Conservation (phyloP, 1,140 invertebrate genomes). For the Stegodyphus mimosarum region DNA sequence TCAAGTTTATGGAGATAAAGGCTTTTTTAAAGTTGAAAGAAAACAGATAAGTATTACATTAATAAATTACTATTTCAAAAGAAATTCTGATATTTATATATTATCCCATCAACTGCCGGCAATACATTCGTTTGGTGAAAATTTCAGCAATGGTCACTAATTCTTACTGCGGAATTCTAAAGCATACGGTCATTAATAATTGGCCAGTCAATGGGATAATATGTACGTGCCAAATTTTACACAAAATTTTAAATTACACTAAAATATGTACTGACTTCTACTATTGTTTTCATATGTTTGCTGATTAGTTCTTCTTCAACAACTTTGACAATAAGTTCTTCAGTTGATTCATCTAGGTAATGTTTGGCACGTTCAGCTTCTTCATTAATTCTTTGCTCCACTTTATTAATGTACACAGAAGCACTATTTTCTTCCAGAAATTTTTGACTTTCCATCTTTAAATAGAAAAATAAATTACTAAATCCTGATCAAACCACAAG, state of each 20-base stretch:
- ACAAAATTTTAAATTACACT: neutral
- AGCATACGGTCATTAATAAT: too few species aligned
- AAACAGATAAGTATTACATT: too few species aligned
- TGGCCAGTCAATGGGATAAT: too few species aligned
- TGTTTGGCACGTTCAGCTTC: constrained; percentile 97
- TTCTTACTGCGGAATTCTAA: too few species aligned
- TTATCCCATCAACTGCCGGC: too few species aligned
- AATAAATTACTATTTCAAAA: too few species aligned
- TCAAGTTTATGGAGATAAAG: too few species aligned
- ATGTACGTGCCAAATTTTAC: too few species aligned
- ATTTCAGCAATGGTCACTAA: too few species aligned
- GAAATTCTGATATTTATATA: too few species aligned
- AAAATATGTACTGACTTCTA: constrained; percentile 76
- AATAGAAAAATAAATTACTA: neutral
- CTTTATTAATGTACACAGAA: constrained; percentile 98
- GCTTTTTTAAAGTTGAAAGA: too few species aligned
- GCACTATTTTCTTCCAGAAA: constrained; percentile 99
- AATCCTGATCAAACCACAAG: neutral
- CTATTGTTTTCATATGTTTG: constrained; percentile 99
- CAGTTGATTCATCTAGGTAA: constrained; percentile 97
- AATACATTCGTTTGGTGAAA: too few species aligned
- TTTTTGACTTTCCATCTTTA: constrained; percentile 94
- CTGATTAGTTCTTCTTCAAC: constrained; percentile 98
- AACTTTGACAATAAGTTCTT: constrained; percentile 93
- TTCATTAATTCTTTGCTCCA: constrained; percentile 95